phyloP scores from a whole-genome alignment of 23 tunicate species.

The Halocynthia roretzi region DNA sequence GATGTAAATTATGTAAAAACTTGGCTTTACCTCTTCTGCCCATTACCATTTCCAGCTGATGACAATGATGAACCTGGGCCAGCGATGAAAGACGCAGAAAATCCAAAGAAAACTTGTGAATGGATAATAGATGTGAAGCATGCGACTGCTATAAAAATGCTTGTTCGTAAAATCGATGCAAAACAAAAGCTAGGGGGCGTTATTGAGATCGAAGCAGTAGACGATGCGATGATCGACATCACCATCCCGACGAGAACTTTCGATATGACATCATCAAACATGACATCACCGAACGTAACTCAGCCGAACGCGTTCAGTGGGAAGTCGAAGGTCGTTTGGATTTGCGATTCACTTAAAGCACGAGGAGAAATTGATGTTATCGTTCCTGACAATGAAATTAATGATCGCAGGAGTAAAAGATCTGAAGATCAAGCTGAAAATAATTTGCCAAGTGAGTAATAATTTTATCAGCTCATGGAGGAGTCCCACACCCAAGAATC shows the following conservation, averaged over 20 bases:
- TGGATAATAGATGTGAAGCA: constrained; percentile 13
- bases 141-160: constrained; percentile 4
- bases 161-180: constrained; percentile 16
- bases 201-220: constrained; percentile 23
- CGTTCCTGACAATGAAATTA: not conserved
- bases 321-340: constrained; percentile 12
- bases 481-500: too few species aligned
- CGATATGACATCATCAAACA: not conserved
- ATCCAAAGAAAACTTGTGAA: constrained; percentile 8
- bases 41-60: too few species aligned
- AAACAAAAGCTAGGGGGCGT: constrained; percentile 24
- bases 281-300: not conserved
- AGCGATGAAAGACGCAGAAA: not conserved
- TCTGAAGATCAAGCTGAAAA: too few species aligned
- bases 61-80: too few species aligned
- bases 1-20: too few species aligned
- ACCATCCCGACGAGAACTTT: not conserved
- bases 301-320: too few species aligned
- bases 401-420: not conserved
- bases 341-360: not conserved
- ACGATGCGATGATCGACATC: not conserved
- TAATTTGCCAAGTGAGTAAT: too few species aligned
- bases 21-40: too few species aligned
- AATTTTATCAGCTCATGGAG: too few species aligned
- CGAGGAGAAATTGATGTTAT: constrained; percentile 4